Evolutionary conservation across 2,888 invertebrate genomes (phyloP).

Genomic region (Stenurella melanura): DNA sequence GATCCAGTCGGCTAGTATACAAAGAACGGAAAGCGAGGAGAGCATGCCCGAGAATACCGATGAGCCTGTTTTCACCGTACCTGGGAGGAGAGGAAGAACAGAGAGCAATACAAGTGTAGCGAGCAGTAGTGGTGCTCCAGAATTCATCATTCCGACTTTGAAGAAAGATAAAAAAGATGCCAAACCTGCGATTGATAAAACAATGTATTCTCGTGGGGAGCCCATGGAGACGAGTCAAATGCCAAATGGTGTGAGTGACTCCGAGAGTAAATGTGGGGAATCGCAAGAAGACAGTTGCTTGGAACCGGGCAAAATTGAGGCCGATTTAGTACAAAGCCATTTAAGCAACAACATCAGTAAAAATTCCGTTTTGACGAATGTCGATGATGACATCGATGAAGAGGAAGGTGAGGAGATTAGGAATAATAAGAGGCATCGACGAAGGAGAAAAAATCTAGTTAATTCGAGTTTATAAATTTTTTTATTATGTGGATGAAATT

Average conservation of each 20-base stretch:
- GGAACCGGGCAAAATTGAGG: slow-evolving; percentile 32
- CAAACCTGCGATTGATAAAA: slow-evolving; percentile 51
- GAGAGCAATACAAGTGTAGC: slow-evolving; percentile 42
- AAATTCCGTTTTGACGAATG: slow-evolving; percentile 13
- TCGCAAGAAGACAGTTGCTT: neutral
- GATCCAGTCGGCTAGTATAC: slow-evolving; percentile 60
- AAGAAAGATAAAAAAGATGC: slow-evolving; percentile 49
- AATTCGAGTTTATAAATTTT: slow-evolving; percentile 40
- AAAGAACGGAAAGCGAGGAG: slow-evolving; percentile 46
- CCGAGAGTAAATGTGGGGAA: slow-evolving; percentile 30
- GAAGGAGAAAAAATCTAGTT: slow-evolving; percentile 58
- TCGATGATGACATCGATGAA: slow-evolving; percentile 49
- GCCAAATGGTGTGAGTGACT: neutral
- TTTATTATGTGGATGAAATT: slow-evolving; percentile 37
- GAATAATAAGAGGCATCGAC: slow-evolving; percentile 54
- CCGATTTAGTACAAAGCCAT: slow-evolving; percentile 24
- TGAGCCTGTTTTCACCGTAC: slow-evolving; percentile 22
- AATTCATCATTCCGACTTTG: slow-evolving; percentile 57
- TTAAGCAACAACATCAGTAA: slow-evolving; percentile 26
- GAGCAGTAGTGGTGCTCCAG: slow-evolving; percentile 12
- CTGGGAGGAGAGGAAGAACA: slow-evolving; percentile 39
- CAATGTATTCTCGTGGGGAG: slow-evolving; percentile 60
- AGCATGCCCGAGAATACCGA: slow-evolving; percentile 41
- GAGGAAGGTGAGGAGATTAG: slow-evolving; percentile 48
- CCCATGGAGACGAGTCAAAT: slow-evolving; percentile 57